A percentile compares a stretch with the other conserved stretches of the same genome.
These are phyloP conservation scores for Coregonus ussuriensis DNA, from an alignment of 2,797 vertebrate genomes.

Conservation along the genomic window DNA sequence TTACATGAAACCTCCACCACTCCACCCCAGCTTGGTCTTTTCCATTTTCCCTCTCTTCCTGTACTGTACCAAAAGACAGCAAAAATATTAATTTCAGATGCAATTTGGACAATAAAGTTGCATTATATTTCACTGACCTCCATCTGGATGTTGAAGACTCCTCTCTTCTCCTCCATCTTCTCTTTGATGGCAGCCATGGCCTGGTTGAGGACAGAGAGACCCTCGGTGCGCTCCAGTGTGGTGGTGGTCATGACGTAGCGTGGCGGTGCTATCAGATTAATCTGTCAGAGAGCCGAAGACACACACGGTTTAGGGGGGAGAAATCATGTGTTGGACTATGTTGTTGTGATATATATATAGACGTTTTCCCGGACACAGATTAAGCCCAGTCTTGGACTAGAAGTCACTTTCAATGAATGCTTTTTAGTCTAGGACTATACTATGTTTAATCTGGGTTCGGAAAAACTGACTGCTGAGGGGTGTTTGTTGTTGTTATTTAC, in stretches of 20 bases:
- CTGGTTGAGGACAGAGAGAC: conserved; percentile 95
- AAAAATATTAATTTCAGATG: too few relatives aligned
- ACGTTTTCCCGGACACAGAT: background rate
- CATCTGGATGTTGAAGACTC: conserved; percentile 98
- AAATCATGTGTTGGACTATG: background rate
- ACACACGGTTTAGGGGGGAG: background rate
- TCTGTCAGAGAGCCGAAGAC: conserved; percentile 69
- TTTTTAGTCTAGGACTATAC: background rate
- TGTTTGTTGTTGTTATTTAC: conserved; percentile 54
- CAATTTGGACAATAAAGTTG: background rate
- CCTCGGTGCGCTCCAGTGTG: conserved; percentile 96
- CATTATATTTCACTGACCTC: conserved; percentile 77
- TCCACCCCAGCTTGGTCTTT: too few relatives aligned
- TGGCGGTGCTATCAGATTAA: conserved; percentile 97
- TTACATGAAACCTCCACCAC: too few relatives aligned
- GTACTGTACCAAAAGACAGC: too few relatives aligned
- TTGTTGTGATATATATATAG: background rate
- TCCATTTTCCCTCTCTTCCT: background rate
- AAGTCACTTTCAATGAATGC: background rate
- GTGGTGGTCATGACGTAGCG: conserved; percentile 99
- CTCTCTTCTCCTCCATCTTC: conserved; percentile 97
- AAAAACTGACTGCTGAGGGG: background rate
- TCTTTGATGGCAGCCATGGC: conserved; percentile 99
- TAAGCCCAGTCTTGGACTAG: too few relatives aligned
- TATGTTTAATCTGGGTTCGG: background rate